A percentile compares a stretch with the other conserved stretches of the same genome.
Conservation (phyloP, 2,888 invertebrate genomes). For the Rhyacophila evoluta region DNA sequence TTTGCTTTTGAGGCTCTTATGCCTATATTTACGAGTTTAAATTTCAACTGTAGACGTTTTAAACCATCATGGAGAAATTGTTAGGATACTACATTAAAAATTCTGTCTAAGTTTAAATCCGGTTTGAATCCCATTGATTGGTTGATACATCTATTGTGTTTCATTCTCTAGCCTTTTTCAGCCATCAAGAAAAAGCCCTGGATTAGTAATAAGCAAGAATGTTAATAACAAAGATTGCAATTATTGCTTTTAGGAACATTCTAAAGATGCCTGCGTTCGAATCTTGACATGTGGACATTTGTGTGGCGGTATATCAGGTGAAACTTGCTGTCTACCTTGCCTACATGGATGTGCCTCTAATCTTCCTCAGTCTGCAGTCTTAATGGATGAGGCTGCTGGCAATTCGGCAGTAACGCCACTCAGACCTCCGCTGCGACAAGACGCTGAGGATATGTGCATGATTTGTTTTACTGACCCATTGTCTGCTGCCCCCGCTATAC, state of each 20-base stretch:
- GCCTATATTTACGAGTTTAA: too few species aligned
- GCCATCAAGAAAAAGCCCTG: too few species aligned
- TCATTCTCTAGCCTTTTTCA: too few species aligned
- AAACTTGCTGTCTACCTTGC: slow-evolving; percentile 89
- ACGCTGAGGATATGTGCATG: slow-evolving; percentile 99
- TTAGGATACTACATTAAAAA: too few species aligned
- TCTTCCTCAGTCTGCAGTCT: slow-evolving; percentile 88
- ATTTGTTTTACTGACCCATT: slow-evolving; percentile 98
- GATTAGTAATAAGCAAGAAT: too few species aligned
- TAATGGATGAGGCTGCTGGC: slow-evolving; percentile 81
- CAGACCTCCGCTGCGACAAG: slow-evolving; percentile 85
- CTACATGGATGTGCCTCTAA: slow-evolving; percentile 83
- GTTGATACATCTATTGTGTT: too few species aligned
- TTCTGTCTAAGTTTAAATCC: too few species aligned
- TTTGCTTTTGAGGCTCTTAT: too few species aligned
- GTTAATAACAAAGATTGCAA: too few species aligned
- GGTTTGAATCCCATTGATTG: too few species aligned
- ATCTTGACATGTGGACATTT: slow-evolving; percentile 89
- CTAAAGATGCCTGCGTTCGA: slow-evolving; percentile 85
- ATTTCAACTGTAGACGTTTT: too few species aligned
- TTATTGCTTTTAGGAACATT: slow-evolving; percentile 73
- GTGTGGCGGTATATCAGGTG: slow-evolving; percentile 93
- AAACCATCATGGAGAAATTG: too few species aligned
- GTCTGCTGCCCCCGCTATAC: slow-evolving; percentile 94
- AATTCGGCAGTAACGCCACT: slow-evolving; percentile 76